Conservation (phyloP, 2,113 vertebrate species). For the Ptyas mucosa region DNA sequence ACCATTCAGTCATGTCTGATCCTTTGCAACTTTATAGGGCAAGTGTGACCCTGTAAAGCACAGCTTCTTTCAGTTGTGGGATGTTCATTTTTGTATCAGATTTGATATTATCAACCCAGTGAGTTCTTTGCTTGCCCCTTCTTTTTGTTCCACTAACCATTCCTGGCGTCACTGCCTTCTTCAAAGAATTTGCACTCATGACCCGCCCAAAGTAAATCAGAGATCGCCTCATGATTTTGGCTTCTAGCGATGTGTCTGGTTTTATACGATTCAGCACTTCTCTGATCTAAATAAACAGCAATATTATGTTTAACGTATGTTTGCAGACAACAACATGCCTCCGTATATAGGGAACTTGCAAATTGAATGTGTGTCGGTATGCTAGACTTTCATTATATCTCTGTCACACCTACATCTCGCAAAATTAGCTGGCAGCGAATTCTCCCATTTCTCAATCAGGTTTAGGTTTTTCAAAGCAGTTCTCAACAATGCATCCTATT, state of each 20-base stretch:
- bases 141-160: background rate
- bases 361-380: background rate
- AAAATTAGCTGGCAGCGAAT: background rate
- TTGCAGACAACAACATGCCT: background rate
- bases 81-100: background rate
- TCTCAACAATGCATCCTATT: background rate
- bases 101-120: background rate
- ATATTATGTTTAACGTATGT: background rate
- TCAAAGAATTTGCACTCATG: background rate
- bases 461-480: background rate
- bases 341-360: background rate
- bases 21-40: no score
- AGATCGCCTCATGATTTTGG: background rate
- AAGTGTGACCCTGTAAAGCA: background rate
- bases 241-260: background rate
- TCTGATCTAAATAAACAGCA: background rate
- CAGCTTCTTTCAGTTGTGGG: background rate
- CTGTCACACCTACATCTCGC: background rate
- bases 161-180: background rate
- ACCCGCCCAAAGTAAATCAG: background rate
- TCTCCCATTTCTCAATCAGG: background rate
- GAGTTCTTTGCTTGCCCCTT: background rate
- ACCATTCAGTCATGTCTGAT: background rate
- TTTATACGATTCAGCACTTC: background rate
- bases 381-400: background rate